These are phyloP conservation scores for Callinectes sapidus DNA, from an alignment of 2,888 invertebrate species.

Conservation along the genomic window DNA sequence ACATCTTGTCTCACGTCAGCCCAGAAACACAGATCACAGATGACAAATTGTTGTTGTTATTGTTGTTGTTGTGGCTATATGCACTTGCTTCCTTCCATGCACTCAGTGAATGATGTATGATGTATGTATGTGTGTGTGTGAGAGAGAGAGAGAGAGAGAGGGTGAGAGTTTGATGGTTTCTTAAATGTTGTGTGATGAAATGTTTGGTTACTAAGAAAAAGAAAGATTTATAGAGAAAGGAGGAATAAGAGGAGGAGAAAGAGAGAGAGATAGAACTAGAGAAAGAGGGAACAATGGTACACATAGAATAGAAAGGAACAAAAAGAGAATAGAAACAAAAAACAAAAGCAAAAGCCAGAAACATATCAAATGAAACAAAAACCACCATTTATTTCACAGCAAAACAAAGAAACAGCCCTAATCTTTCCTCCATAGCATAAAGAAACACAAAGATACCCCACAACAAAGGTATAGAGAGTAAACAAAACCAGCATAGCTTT, in stretches of 20 bases:
- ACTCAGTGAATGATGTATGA: neutral
- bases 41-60: slow-evolving; percentile 15
- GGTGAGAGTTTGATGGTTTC: neutral
- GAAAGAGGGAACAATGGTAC: neutral
- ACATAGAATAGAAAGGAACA: neutral
- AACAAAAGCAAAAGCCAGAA: neutral
- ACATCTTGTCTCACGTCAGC: neutral
- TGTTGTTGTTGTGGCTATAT: neutral
- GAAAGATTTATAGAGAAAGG: neutral
- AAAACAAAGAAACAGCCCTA: too few relatives aligned
- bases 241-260: neutral
- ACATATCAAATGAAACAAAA: too few relatives aligned
- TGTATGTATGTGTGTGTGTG: neutral
- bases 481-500: too few relatives aligned
- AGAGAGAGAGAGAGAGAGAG: neutral
- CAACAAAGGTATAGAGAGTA: too few relatives aligned
- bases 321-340: neutral
- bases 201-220: neutral
- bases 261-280: neutral
- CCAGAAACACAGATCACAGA: neutral
- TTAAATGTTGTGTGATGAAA: too few relatives aligned
- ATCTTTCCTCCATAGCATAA: too few relatives aligned
- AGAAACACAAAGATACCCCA: too few relatives aligned
- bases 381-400: too few relatives aligned
- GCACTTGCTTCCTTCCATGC: neutral